These are phyloP conservation scores for Rhinogobius similis DNA, from an alignment of 2,113 vertebrate species.

Conservation along the genomic window DNA sequence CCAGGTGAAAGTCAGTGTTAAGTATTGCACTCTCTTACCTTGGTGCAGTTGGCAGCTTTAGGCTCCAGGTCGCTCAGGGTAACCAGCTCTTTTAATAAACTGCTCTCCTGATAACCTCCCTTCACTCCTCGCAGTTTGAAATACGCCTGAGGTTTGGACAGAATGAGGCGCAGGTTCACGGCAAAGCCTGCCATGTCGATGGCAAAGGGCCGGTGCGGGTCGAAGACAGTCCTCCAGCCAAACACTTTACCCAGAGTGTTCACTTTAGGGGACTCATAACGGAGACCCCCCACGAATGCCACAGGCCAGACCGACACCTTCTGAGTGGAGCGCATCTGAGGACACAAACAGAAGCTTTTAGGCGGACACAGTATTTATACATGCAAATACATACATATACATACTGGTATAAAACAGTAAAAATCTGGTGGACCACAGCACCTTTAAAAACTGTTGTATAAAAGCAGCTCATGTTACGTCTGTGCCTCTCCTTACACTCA, in stretches of 20 bases:
- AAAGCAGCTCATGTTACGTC: too few species aligned
- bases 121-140: conserved; percentile 87
- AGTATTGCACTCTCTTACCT: conserved; percentile 64
- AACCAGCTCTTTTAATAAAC: conserved; percentile 84
- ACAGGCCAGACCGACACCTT: conserved; percentile 88
- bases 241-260: conserved; percentile 83
- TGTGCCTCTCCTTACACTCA: too few species aligned
- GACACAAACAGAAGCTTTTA: conserved; percentile 21
- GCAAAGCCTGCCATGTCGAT: conserved; percentile 92
- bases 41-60: conserved; percentile 88
- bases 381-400: too few species aligned
- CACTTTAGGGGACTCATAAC: conserved; percentile 85
- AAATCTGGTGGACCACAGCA: too few species aligned
- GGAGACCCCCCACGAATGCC: conserved; percentile 84
- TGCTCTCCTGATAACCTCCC: conserved; percentile 87
- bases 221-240: conserved; percentile 87
- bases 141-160: conserved; percentile 84
- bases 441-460: too few species aligned
- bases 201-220: conserved; percentile 85
- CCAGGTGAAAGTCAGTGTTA: not conserved
- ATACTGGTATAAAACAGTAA: too few species aligned
- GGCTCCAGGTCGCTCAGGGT: conserved; percentile 85
- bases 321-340: conserved; percentile 85
- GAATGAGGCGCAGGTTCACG: conserved; percentile 82
- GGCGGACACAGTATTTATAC: too few species aligned